Conservation (phyloP, 2,888 invertebrate genomes). For the Linnaemya vulpina region DNA sequence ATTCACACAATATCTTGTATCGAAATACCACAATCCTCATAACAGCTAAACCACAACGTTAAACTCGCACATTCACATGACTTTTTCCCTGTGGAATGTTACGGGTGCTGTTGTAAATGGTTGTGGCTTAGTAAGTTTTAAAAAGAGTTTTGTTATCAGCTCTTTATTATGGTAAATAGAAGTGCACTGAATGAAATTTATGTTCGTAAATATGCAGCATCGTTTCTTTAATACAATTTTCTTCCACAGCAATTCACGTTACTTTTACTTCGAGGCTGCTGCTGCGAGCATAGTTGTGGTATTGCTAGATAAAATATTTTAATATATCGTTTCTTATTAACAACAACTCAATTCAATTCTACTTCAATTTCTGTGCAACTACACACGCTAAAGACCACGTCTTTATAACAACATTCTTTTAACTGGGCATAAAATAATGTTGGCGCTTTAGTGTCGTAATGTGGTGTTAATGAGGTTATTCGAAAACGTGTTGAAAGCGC, state of each 20-base stretch:
- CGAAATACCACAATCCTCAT: background rate
- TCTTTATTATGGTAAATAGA: constrained; percentile 31
- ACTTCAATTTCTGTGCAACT: background rate
- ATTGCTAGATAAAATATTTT: background rate
- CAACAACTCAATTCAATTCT: background rate
- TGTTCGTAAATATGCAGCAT: constrained; percentile 26
- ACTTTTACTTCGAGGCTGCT: background rate
- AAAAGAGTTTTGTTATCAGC: constrained; percentile 33
- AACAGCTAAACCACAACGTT: constrained; percentile 12
- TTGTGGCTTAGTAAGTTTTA: constrained; percentile 40
- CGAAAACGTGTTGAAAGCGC: constrained; percentile 41
- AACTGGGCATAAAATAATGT: background rate
- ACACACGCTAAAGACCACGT: background rate
- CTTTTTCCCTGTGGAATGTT: constrained; percentile 4
- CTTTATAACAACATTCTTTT: constrained; percentile 1
- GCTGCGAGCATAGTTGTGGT: background rate
- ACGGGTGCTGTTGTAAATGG: constrained; percentile 27
- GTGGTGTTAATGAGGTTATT: constrained; percentile 32
- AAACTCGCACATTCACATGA: background rate
- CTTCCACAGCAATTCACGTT: background rate
- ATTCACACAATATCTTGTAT: background rate
- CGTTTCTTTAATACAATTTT: background rate
- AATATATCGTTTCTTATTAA: background rate
- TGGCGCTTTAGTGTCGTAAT: background rate
- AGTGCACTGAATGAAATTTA: constrained; percentile 22